Evolutionary conservation across 2,113 vertebrate species (phyloP), one percentile per base, ranked within the genome.

Genomic region (Pardalotus punctatus): DNA sequence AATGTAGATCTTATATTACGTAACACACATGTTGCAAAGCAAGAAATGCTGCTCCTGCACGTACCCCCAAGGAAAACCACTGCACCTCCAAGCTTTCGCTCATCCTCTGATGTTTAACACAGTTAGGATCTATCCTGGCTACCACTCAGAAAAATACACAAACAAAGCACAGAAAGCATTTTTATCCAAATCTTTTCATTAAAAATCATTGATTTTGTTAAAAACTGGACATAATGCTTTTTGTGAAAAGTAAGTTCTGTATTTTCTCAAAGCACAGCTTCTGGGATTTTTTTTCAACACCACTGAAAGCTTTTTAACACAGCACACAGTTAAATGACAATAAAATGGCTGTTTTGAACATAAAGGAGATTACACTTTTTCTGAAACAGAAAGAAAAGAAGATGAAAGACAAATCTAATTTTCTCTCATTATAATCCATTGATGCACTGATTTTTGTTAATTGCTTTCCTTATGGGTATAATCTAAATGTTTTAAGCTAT

Each of bases 351-450:
- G n/a, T 33, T 93, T 70, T 70, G 76, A 92, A 90, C 42, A 62
- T 21, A 51, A 80, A 93, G 66, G 50, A 86, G 56, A 91, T 74
- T 45, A 71, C 23, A 28, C 50, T 80, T 93, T 31, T 67, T 27
- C 81, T 86, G 84, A n/a, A 91, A 87, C 3, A 4, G 78, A 60
- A 90, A 71, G 40, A 74, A 74, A 86, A 80, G 17, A 36, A 79
- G 45, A 67, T 86, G 69, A 95, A 96, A 97, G 83, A 74, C 69
- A 88, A 90, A 91, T 71, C 84, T 91, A 78, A 94, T 94, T 95
- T 96, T 87, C 53, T 71, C 70, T 90, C 92, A 91, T 90, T 93
- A 76, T 43, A 82, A 87, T 56, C 81, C 81, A 90, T 13, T 62
- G 90, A 89, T 58, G 73, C 72, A 74, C 42, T 73, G 64, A 81